These are phyloP conservation scores for Drosophila suboccidentalis DNA, from an alignment of 2,888 invertebrate genomes.

Conservation along the genomic window DNA sequence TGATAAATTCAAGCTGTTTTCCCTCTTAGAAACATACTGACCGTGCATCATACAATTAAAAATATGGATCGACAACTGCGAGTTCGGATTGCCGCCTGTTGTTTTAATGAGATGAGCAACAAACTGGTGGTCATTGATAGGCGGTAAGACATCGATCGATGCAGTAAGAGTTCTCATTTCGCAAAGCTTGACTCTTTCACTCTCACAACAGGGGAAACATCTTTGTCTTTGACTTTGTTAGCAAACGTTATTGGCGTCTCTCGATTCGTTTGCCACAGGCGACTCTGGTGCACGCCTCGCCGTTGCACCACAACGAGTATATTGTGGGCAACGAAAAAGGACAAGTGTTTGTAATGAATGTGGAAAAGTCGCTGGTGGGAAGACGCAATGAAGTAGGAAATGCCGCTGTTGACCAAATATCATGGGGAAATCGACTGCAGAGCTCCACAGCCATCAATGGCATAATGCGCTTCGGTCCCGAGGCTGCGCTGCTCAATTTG, in stretches of 20 bases:
- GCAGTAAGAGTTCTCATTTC: not conserved
- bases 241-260: slow-evolving; percentile 89
- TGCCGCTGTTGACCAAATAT: slow-evolving; percentile 68
- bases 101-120: slow-evolving; percentile 88
- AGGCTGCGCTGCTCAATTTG: slow-evolving; percentile 77
- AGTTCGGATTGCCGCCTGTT: slow-evolving; percentile 87
- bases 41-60: slow-evolving; percentile 82
- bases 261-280: slow-evolving; percentile 71
- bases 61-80: slow-evolving; percentile 67
- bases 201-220: slow-evolving; percentile 87
- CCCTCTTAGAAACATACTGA: slow-evolving; percentile 85
- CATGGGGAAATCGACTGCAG: slow-evolving; percentile 64
- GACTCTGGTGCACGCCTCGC: slow-evolving; percentile 59
- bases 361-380: slow-evolving; percentile 62
- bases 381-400: slow-evolving; percentile 45
- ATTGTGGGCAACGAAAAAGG: slow-evolving; percentile 82
- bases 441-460: slow-evolving; percentile 35
- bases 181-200: not conserved
- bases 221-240: slow-evolving; percentile 89
- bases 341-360: slow-evolving; percentile 71
- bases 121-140: slow-evolving; percentile 88
- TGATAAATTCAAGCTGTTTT: not conserved
- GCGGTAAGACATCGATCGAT: slow-evolving; percentile 64
- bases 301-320: slow-evolving; percentile 80
- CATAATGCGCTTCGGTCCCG: slow-evolving; percentile 67